Evolutionary conservation across 2,113 vertebrate genomes (phyloP), one percentile per base, ranked within the genome.

Genomic region (Crotalus horridus): DNA sequence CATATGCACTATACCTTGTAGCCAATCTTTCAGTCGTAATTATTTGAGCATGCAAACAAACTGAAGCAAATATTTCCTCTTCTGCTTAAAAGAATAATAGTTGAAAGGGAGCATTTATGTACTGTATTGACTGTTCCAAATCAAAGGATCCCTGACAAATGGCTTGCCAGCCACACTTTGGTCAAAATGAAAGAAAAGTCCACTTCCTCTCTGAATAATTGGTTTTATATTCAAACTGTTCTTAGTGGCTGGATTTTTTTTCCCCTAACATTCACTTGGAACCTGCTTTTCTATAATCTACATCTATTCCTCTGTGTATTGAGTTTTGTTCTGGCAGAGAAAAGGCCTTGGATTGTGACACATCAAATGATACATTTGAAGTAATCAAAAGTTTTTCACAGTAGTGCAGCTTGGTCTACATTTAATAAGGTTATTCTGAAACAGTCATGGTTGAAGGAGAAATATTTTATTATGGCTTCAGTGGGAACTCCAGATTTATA

Each of bases 381-480:
- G 53, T 29, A 89, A 81, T 85, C 91, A 85, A 85, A 81, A 2
- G 15, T 58, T 53, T 89, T 89, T 92, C 64, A 89, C 64, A 92
- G 87, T 29, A 43, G 17, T 92, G 53, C 33, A 58, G 64, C 13
- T 88, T 85, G 89, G 69, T 56, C 3, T 39, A 11, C 9, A 24
- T 46, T 89, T 92, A 15, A 43, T 85, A 89, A 89, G 54, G 39
- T 43, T 56, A n/a, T 92, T 89, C 33, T n/a, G 46, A 89, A 26
- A 56, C 56, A 46, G 26, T n/a, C 54, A 92, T 92, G 64, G 69
- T 24, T 53, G 55, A 90, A 89, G 9, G 43, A 90, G 55, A 92
- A 64, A 64, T 56, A 54, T 59, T 90, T 89, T 43, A 61, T 93
- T 93, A 54, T 51, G 53, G 74, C 46, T 64, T 23, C 92, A 89